Evolutionary conservation across 1,140 invertebrate species (phyloP).

Genomic region (Zaprionus lachaisei): DNA sequence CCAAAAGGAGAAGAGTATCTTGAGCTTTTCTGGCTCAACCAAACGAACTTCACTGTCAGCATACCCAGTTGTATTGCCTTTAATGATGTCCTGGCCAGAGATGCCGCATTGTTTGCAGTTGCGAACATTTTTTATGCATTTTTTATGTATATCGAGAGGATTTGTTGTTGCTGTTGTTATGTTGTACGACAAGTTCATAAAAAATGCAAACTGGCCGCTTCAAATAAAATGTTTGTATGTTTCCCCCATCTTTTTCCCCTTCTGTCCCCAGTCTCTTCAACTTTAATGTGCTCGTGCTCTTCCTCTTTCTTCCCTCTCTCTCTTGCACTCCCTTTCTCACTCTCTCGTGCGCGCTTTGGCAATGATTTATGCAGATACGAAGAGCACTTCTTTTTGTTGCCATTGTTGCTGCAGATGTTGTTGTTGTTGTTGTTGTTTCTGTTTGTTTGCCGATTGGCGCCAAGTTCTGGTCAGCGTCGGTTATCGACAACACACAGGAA

Average conservation of each 20-base stretch:
- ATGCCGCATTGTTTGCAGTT: slow-evolving; percentile 51
- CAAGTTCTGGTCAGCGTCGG: slow-evolving; percentile 40
- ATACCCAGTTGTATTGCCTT: not conserved
- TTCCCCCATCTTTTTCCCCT: slow-evolving; percentile 12
- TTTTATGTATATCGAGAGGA: slow-evolving; percentile 77
- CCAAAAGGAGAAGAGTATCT: not conserved
- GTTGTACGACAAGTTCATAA: slow-evolving; percentile 80
- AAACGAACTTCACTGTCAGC: not conserved
- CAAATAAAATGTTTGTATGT: slow-evolving; percentile 58
- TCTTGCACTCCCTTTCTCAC: not conserved
- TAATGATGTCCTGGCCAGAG: slow-evolving; percentile 1
- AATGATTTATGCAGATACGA: slow-evolving; percentile 68
- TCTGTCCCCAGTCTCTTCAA: not conserved
- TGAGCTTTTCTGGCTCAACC: not conserved
- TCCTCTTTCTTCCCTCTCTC: not conserved
- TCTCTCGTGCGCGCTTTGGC: slow-evolving; percentile 4
- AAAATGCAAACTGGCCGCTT: slow-evolving; percentile 76
- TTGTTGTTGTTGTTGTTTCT: slow-evolving; percentile 20
- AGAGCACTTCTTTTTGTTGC: slow-evolving; percentile 54
- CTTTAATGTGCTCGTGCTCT: too few relatives aligned
- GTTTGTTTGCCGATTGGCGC: slow-evolving; percentile 39
- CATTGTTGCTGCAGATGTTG: slow-evolving; percentile 19
- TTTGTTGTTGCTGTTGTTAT: slow-evolving; percentile 45
- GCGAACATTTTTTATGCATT: slow-evolving; percentile 68
- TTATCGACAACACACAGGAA: slow-evolving; percentile 44